These are phyloP conservation scores for Capitulum mitella DNA, from an alignment of 2,888 invertebrate species.

Conservation along the genomic window DNA sequence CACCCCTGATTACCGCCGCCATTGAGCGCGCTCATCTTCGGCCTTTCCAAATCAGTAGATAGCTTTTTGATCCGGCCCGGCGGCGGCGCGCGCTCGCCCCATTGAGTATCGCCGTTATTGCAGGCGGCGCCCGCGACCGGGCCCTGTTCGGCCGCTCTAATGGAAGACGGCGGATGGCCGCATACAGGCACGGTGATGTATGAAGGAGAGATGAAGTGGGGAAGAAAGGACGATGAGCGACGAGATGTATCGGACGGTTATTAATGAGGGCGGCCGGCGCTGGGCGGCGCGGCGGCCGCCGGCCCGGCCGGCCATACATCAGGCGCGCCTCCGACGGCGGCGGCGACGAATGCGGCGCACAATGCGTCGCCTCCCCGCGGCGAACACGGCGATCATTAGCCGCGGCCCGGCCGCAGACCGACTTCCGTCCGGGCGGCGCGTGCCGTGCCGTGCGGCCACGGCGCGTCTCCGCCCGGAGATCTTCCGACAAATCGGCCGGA, in stretches of 20 bases:
- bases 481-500: no score
- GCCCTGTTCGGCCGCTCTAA: background rate
- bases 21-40: constrained; percentile 21
- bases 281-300: background rate
- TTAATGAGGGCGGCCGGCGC: constrained; percentile 3
- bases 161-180: constrained; percentile 17
- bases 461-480: no score
- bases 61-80: constrained; percentile 11
- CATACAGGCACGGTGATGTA: constrained; percentile 12
- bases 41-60: constrained; percentile 19
- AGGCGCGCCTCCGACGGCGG: background rate
- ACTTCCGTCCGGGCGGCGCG: background rate
- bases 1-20: constrained; percentile 16
- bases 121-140: background rate
- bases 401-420: background rate
- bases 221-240: constrained; percentile 24
- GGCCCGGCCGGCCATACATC: background rate
- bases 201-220: constrained; percentile 20
- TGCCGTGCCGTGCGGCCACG: background rate
- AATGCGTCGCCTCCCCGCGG: background rate
- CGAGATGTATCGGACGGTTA: constrained; percentile 23
- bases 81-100: constrained; percentile 4
- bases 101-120: background rate
- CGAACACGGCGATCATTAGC: background rate
- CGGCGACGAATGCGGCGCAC: background rate